Conservation (phyloP, 1,140 invertebrate genomes). For the Drosophila novamexicana region DNA sequence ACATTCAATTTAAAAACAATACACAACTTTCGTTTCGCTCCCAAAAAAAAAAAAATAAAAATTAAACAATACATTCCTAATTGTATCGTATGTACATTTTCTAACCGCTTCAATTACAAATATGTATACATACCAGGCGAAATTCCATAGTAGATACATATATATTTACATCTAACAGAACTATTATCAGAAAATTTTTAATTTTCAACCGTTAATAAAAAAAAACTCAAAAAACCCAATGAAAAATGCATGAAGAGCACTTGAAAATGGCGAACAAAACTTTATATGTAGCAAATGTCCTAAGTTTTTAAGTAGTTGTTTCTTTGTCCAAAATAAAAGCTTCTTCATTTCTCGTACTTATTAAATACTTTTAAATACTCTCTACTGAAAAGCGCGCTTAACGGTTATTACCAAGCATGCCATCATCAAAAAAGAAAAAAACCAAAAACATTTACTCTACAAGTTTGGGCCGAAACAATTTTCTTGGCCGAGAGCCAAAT, state of each 20-base stretch:
- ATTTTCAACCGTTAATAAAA: conserved; percentile 50
- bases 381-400: conserved; percentile 61
- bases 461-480: conserved; percentile 2
- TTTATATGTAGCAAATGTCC: conserved; percentile 73
- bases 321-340: conserved; percentile 68
- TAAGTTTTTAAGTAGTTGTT: conserved; percentile 73
- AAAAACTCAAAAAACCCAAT: conserved; percentile 39
- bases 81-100: conserved; percentile 71
- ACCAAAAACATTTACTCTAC: conserved; percentile 30
- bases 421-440: conserved; percentile 35
- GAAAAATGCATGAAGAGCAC: conserved; percentile 80
- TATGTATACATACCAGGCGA: conserved; percentile 46
- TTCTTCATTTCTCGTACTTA: conserved; percentile 59
- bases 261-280: conserved; percentile 75
- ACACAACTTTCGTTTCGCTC: conserved; percentile 38
- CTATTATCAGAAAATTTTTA: conserved; percentile 42
- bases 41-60: conserved; percentile 1
- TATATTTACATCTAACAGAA: conserved; percentile 52
- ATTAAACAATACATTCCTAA: conserved; percentile 21
- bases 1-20: conserved; percentile 30
- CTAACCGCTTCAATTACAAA: conserved; percentile 71
- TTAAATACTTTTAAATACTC: conserved; percentile 36
- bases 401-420: conserved; percentile 69
- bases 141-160: conserved; percentile 61
- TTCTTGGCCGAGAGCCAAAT: conserved; percentile 3